Evolutionary conservation across 1,140 invertebrate species (phyloP).

Genomic region (Pogonomyrmex californicus): DNA sequence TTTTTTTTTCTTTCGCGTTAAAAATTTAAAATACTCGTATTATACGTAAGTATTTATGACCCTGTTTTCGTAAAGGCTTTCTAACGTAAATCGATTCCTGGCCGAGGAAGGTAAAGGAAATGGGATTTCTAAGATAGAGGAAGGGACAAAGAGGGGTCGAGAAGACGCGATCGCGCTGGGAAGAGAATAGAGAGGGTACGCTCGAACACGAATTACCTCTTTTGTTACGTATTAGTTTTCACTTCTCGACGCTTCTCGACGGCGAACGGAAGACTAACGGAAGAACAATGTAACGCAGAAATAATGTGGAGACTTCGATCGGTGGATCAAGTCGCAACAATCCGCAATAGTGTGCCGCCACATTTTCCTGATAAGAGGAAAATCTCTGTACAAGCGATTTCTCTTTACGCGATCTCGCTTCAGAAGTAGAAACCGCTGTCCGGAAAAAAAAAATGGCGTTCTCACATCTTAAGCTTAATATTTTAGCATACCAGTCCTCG

Average conservation of each 20-base stretch:
- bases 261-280: conserved; percentile 6
- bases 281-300: conserved; percentile 12
- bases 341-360: conserved; percentile 41
- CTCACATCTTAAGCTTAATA: conserved; percentile 16
- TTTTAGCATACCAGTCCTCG: neutral
- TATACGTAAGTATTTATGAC: conserved; percentile 86
- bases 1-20: conserved; percentile 76
- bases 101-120: conserved; percentile 76
- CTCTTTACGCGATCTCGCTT: neutral
- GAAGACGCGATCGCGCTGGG: conserved; percentile 42
- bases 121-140: conserved; percentile 53
- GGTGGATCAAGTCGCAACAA: conserved; percentile 41
- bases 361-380: neutral
- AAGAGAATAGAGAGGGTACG: conserved; percentile 38
- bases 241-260: conserved; percentile 47
- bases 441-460: conserved; percentile 26
- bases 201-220: conserved; percentile 29
- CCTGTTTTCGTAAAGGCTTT: conserved; percentile 87
- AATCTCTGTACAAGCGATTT: neutral
- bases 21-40: conserved; percentile 85
- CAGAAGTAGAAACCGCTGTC: neutral
- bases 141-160: conserved; percentile 41
- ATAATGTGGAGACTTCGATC: conserved; percentile 17
- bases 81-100: conserved; percentile 84
- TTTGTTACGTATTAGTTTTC: conserved; percentile 29